phyloP scores from a whole-genome alignment of 2,113 vertebrate genomes.

The Bujurquina vittata region DNA sequence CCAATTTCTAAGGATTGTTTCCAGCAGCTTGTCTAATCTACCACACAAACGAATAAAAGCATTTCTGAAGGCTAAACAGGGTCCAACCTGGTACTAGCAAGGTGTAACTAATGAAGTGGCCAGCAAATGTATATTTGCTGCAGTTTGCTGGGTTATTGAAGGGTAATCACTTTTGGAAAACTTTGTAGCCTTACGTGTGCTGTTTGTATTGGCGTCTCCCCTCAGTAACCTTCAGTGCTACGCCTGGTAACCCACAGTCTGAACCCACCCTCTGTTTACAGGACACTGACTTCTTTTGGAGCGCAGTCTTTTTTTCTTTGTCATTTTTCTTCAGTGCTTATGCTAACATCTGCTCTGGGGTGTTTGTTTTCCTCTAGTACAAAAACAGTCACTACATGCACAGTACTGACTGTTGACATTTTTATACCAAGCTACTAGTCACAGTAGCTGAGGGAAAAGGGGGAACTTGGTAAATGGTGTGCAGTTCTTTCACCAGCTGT shows the following conservation, averaged over 20 bases:
- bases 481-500: background rate
- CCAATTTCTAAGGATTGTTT: background rate
- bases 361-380: too few species aligned
- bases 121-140: background rate
- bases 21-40: background rate
- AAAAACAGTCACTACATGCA: too few species aligned
- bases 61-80: background rate
- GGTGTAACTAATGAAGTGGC: background rate
- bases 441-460: too few species aligned
- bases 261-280: too few species aligned
- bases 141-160: background rate
- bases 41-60: background rate
- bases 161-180: too few species aligned
- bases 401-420: too few species aligned
- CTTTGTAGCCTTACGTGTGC: too few species aligned
- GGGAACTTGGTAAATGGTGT: background rate
- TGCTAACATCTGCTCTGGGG: too few species aligned
- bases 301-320: too few species aligned
- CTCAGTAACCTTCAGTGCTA: background rate
- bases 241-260: accelerated
- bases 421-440: background rate
- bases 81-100: background rate
- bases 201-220: too few species aligned
- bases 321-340: too few species aligned
- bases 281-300: too few species aligned